Conservation (phyloP, 2,888 invertebrate species). For the Lepidochrysops patricia region DNA sequence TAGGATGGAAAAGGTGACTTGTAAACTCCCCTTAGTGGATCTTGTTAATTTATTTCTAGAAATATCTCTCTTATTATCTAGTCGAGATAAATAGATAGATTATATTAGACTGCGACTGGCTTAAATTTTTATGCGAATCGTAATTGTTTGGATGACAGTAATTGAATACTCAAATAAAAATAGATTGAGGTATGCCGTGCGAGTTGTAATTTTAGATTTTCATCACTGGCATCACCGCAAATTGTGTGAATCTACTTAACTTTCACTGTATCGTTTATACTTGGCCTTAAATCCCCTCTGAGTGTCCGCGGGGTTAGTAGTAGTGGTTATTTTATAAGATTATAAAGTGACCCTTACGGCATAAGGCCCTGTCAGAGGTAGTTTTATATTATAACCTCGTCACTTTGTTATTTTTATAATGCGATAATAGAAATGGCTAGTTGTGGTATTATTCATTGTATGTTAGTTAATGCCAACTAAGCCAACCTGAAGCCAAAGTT, state of each 20-base stretch:
- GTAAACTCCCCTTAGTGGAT: neutral
- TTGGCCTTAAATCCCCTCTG: conserved; percentile 63
- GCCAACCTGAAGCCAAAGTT: too few species aligned
- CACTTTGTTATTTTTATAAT: too few species aligned
- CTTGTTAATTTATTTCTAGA: neutral
- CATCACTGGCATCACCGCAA: conserved; percentile 61
- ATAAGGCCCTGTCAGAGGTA: too few species aligned
- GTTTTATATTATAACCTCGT: too few species aligned
- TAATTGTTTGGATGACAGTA: conserved; percentile 46
- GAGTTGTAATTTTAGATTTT: conserved; percentile 64
- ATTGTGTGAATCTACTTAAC: conserved; percentile 60
- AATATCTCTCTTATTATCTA: conserved; percentile 28
- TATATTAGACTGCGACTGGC: conserved; percentile 29
- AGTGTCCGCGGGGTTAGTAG: conserved; percentile 51
- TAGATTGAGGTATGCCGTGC: conserved; percentile 48
- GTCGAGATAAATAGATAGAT: conserved; percentile 34
- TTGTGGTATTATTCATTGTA: too few species aligned
- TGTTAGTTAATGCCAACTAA: too few species aligned
- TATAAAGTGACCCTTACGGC: too few species aligned
- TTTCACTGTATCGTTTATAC: conserved; percentile 54
- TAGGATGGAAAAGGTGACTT: too few species aligned
- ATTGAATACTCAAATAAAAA: conserved; percentile 67
- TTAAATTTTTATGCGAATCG: conserved; percentile 36
- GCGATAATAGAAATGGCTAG: too few species aligned
- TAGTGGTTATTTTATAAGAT: neutral